Base-by-base conservation (phyloP, 2,888 invertebrate genomes). In the Drosophila aldrichi region DNA sequence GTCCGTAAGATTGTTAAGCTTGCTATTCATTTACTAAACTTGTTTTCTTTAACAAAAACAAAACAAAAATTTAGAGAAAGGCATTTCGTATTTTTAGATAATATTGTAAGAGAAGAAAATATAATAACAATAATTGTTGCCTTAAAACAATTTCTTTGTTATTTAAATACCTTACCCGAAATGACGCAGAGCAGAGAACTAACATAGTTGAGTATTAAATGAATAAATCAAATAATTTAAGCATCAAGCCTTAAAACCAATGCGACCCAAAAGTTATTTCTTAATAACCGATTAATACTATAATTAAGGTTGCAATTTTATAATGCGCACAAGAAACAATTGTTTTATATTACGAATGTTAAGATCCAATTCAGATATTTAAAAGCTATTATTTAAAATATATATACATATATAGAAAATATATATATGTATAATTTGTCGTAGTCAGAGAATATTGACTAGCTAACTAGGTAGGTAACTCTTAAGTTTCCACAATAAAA, bases 301-400 rank as follows among this genome's bases (percentile, higher is more conserved):
- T 8, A 43, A 20, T 54, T 62, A 74, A 54, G 56, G 66, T 48
- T 29, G 57, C 49, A 65, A 72, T 58, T 70, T 60, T 43, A 76
- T 66, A 64, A 67, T 72, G 60, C 83, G 83, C 85, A 88, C 78
- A 82, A 81, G 25, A 63, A 64, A 59, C 44, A 73, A 79, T 79
- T 82, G 81, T 79, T 80, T 75, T 72, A 34, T 49, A 81, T 68
- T 67, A 71, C 66, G 70, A 41, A 67, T 41, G n/a, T 20, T 36
- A 36, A 49, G 22, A 43, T 41, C 14, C 40, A 49, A 34, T 34
- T 34, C 43, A 54, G 29, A 56, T 56, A 55, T 55, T 63, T 6
- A n/a, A 36, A 25, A 40, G 40, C 49, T 56, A 63, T 58, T 49
- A 38, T 60, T 68, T 46, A 22, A 38, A 38, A 36, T 9, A 52